Evolutionary conservation across 2,113 vertebrate genomes (phyloP).

Genomic region (Piaya cayana): DNA sequence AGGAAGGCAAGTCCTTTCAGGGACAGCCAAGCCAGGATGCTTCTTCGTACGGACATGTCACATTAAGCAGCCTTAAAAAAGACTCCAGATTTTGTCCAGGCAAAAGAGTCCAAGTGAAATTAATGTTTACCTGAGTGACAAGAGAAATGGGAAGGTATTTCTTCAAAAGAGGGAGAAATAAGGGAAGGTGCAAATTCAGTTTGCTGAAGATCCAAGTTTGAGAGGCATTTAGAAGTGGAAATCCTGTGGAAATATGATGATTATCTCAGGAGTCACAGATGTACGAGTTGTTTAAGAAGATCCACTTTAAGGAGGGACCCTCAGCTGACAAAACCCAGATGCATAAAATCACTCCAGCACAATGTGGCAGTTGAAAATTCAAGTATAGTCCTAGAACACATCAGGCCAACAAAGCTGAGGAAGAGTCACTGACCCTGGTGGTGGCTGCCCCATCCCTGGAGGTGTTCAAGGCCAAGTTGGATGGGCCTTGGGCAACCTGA

Average conservation of each 20-base stretch:
- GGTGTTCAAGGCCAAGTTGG: too few species aligned
- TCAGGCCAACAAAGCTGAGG: rapidly evolving
- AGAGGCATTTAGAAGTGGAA: background rate
- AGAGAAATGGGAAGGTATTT: background rate
- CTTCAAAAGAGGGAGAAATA: background rate
- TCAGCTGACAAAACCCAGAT: background rate
- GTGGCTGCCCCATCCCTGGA: too few species aligned
- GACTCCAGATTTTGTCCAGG: background rate
- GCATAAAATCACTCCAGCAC: background rate
- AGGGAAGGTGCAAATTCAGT: background rate
- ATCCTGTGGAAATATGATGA: background rate
- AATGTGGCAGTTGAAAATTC: background rate
- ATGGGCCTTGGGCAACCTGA: too few species aligned
- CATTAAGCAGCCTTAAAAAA: background rate
- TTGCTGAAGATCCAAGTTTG: background rate
- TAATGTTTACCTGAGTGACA: background rate
- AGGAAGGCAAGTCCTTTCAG: slow-evolving; percentile 1
- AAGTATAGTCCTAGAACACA: background rate
- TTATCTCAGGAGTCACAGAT: background rate
- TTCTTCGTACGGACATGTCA: background rate
- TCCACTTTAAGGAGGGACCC: background rate
- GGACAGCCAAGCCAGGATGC: background rate
- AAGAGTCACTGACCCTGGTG: background rate
- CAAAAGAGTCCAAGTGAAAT: background rate
- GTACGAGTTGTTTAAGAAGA: background rate